phyloP scores from a whole-genome alignment of 2,797 vertebrate species.

The Cottoperca gobio region DNA sequence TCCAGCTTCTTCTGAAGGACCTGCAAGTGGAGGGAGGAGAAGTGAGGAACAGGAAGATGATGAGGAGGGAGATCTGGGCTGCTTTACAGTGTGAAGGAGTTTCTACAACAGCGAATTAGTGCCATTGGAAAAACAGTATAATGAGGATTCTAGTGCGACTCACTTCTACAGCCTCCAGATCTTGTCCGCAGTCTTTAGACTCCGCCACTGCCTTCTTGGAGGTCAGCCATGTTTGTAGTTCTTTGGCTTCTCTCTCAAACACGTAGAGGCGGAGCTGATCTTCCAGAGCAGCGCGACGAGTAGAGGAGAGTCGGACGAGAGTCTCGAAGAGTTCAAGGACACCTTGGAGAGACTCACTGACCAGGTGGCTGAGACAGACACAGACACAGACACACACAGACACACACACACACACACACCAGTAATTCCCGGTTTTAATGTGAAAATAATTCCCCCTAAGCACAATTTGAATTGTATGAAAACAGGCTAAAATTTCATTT shows the following conservation, averaged over 20 bases:
- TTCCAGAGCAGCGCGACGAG: slow-evolving; percentile 75
- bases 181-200: slow-evolving; percentile 88
- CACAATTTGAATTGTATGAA: too few species aligned
- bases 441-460: too few species aligned
- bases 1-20: slow-evolving; percentile 89
- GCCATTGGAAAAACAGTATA: too few species aligned
- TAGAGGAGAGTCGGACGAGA: slow-evolving; percentile 79
- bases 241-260: slow-evolving; percentile 87
- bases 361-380: slow-evolving; percentile 71
- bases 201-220: slow-evolving; percentile 83
- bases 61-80: not conserved
- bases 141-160: too few species aligned
- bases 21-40: slow-evolving; percentile 66
- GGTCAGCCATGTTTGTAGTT: slow-evolving; percentile 89
- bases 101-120: too few species aligned
- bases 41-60: not conserved
- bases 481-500: too few species aligned
- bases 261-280: slow-evolving; percentile 87
- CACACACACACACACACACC: too few species aligned
- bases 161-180: slow-evolving; percentile 90
- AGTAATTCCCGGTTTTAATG: too few species aligned
- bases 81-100: too few species aligned
- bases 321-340: slow-evolving; percentile 77
- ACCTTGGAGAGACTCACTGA: slow-evolving; percentile 70
- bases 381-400: too few species aligned